A percentile compares a stretch with the other conserved stretches of the same genome.
These are phyloP conservation scores for Xiphorhynchus elegans DNA, from an alignment of 2,113 vertebrate genomes.

Conservation along the genomic window DNA sequence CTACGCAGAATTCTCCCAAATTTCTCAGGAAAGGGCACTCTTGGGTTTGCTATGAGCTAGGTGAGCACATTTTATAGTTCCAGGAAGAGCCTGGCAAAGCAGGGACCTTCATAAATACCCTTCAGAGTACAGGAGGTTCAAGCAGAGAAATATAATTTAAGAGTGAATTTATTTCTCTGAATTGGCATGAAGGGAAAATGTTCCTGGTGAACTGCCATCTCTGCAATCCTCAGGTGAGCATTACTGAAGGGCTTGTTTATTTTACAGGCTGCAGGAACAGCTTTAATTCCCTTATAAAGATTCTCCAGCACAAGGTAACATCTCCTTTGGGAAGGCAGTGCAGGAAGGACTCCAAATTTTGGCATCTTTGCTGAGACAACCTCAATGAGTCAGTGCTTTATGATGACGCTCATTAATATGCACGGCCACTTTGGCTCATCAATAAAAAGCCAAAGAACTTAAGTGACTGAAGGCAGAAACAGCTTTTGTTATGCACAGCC, in stretches of 20 bases:
- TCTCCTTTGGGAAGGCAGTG: neutral
- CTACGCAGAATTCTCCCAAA: no score
- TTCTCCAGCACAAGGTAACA: neutral
- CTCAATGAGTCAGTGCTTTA: neutral
- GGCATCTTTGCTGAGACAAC: neutral
- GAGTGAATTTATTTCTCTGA: conserved; percentile 24
- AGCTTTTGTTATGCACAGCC: conserved; percentile 15
- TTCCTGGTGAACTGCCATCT: neutral
- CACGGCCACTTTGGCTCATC: conserved; percentile 22
- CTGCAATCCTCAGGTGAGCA: conserved; percentile 30
- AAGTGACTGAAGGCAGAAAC: conserved; percentile 12
- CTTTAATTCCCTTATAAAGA: conserved; percentile 59
- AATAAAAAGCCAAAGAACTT: neutral
- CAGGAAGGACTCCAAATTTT: conserved; percentile 25
- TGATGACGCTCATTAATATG: neutral
- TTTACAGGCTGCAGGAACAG: neutral
- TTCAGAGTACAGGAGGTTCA: neutral
- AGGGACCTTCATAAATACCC: neutral
- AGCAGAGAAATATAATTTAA: neutral
- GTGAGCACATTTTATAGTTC: neutral
- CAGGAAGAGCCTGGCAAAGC: neutral
- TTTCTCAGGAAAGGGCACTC: neutral
- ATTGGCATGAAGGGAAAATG: neutral
- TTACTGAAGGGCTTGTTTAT: neutral
- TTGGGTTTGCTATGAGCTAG: neutral